A percentile compares a stretch with the other conserved stretches of the same genome.
Evolutionary conservation across 2,888 invertebrate genomes (phyloP).

Genomic region (Phania funesta): DNA sequence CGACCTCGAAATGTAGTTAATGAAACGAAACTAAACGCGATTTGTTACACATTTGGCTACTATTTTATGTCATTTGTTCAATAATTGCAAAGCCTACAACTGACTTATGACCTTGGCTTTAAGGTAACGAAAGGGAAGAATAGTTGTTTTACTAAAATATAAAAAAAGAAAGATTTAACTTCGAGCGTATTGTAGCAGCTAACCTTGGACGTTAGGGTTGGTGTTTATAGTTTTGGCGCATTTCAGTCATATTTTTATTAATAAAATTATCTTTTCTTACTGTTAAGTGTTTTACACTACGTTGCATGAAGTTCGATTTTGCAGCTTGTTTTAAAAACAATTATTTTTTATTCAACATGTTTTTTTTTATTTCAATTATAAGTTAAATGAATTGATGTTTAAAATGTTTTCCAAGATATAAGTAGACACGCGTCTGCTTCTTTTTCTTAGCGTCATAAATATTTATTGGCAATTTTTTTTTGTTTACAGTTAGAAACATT

Average conservation of each 20-base stretch:
- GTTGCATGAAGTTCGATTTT: neutral
- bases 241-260: neutral
- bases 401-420: neutral
- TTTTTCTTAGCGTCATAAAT: neutral
- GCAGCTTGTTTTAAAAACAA: conserved; percentile 18
- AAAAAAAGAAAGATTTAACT: conserved; percentile 8
- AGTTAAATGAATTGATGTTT: neutral
- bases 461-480: neutral
- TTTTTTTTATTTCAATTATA: neutral
- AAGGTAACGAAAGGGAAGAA: neutral
- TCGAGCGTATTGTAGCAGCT: neutral
- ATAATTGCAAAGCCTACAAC: neutral
- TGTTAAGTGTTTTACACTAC: conserved; percentile 43
- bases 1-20: conserved; percentile 41
- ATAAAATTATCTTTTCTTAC: neutral
- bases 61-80: conserved; percentile 28
- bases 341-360: neutral
- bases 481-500: neutral
- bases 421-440: conserved; percentile 29
- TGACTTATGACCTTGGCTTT: conserved; percentile 54
- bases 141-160: neutral
- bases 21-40: conserved; percentile 50
- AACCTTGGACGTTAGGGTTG: conserved; percentile 41
- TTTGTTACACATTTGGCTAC: conserved; percentile 63
- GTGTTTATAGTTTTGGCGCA: conserved; percentile 28